A percentile compares a stretch with the other conserved stretches of the same genome.
Evolutionary conservation across 2,888 invertebrate species (phyloP).

Genomic region (Lycia hirtaria): DNA sequence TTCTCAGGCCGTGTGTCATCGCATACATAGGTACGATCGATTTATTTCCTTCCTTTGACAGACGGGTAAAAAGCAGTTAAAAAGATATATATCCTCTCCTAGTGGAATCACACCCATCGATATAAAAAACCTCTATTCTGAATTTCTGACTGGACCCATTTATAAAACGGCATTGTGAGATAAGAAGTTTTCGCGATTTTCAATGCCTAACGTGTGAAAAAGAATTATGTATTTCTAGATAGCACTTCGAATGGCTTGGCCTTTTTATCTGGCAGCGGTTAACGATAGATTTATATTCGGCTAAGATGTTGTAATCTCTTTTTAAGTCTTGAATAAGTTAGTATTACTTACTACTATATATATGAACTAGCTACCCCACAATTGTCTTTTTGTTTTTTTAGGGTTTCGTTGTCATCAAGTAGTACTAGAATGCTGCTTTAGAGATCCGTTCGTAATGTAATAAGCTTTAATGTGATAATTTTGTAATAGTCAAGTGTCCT

Average conservation of each 20-base stretch:
- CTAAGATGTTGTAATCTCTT: slow-evolving; percentile 6
- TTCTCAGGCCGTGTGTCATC: too few relatives aligned
- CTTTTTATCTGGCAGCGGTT: not conserved
- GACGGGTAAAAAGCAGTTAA: not conserved
- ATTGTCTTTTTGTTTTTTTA: not conserved
- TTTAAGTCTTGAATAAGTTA: slow-evolving; percentile 7
- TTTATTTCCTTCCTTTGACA: too few relatives aligned
- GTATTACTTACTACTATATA: too few relatives aligned
- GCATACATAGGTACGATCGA: too few relatives aligned
- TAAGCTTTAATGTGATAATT: too few relatives aligned
- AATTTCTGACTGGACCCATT: not conserved
- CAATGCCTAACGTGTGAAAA: slow-evolving; percentile 28
- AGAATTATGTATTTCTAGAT: slow-evolving; percentile 28
- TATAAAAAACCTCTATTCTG: slow-evolving; percentile 8
- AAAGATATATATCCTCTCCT: not conserved
- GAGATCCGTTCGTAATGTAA: too few relatives aligned
- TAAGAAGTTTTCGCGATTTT: slow-evolving; percentile 15
- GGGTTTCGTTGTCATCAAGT: too few relatives aligned
- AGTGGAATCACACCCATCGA: not conserved
- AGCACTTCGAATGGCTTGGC: not conserved
- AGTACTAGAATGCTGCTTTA: too few relatives aligned
- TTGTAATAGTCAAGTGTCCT: too few relatives aligned
- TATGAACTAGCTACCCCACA: too few relatives aligned
- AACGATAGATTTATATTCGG: slow-evolving; percentile 5
- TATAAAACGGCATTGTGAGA: slow-evolving; percentile 8